Evolutionary conservation across 2,113 vertebrate species (phyloP), one percentile per base, ranked within the genome.

Genomic region (Sigmodon hispidus): DNA sequence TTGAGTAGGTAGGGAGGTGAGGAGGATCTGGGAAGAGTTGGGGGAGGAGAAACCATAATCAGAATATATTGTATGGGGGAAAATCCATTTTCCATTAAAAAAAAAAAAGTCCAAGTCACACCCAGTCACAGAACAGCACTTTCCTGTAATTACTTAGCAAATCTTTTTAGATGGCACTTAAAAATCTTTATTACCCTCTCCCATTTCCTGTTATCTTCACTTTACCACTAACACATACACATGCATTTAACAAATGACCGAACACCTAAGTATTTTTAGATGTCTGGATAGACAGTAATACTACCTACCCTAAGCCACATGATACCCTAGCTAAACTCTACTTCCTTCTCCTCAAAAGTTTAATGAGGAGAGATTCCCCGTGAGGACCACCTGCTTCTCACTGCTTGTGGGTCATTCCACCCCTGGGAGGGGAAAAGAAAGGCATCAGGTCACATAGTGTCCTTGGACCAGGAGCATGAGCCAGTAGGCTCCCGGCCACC

Each of bases 91-190:
- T 24, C 21, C 40, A n/a, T 43, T 13, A 73, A 73, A 21, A 40
- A 40, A 40, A 12, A 6, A 13, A 57, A 57, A 57, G 55, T 84
- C n/a, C 70, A 7, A 26, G 13, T 72, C 50, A 91, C 3, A 87
- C 4, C 24, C 12, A 45, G 45, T 36, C 86, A 55, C 19, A 48
- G 57, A 43, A 80, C 5, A 93, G 24, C 11, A 84, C 3, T 83
- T 96, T 69, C 45, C 77, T 94, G 92, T 45, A 96, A 87, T 63
- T 89, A 29, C 29, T 96, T 93, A 84, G 43, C 45, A 95, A 96
- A 94, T 88, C 36, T 48, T 93, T 48, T 43, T 95, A 93, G 59
- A 88, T 79, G 87, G 52, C 26, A 88, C 86, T 91, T 94, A 86
- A 22, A 90, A 91, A 63, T 86, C 11, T 89, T 95, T 72, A 77